Percentiles rank a stretch among this genome's conserved stretches.
These are phyloP conservation scores for Neogobius melanostomus DNA, from an alignment of 2,113 vertebrate species.

Conservation along the genomic window DNA sequence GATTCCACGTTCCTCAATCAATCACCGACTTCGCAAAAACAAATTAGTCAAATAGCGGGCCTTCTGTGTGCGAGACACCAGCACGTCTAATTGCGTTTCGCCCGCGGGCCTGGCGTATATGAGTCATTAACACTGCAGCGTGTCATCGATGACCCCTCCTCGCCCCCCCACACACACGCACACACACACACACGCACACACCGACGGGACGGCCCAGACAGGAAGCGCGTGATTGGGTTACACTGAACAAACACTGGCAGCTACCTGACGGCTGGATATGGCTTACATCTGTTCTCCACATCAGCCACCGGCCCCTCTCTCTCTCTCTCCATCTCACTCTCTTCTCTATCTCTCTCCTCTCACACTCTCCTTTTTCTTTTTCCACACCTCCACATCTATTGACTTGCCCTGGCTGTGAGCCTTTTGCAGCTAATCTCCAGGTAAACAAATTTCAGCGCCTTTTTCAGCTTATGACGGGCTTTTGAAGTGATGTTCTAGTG, in stretches of 20 bases:
- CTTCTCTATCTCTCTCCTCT: slow-evolving; percentile 4
- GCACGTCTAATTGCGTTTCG: slow-evolving; percentile 45
- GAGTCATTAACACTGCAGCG: slow-evolving; percentile 68
- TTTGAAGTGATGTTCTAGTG: slow-evolving; percentile 11
- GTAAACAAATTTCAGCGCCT: slow-evolving; percentile 25
- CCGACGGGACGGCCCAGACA: slow-evolving; percentile 65
- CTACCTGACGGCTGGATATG: slow-evolving; percentile 72
- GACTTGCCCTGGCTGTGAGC: slow-evolving; percentile 27
- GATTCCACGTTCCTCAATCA: slow-evolving; percentile 21
- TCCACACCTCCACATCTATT: slow-evolving; percentile 19
- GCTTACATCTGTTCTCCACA: slow-evolving; percentile 70
- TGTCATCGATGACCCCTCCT: slow-evolving; percentile 65
- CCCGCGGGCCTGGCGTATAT: slow-evolving; percentile 44
- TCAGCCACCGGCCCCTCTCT: slow-evolving; percentile 37
- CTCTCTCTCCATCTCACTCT: slow-evolving; percentile 34
- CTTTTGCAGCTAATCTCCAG: slow-evolving; percentile 23
- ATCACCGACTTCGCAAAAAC: slow-evolving; percentile 16
- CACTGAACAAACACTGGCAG: slow-evolving; percentile 72
- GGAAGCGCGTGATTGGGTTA: slow-evolving; percentile 80
- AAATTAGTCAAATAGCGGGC: slow-evolving; percentile 25
- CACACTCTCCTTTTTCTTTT: background rate
- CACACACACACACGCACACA: slow-evolving; percentile 1
- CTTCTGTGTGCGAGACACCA: slow-evolving; percentile 32
- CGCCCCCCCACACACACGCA: slow-evolving; percentile 18
- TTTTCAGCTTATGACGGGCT: background rate